Conservation (phyloP, 1,140 invertebrate genomes). For the Hetaerina americana region DNA sequence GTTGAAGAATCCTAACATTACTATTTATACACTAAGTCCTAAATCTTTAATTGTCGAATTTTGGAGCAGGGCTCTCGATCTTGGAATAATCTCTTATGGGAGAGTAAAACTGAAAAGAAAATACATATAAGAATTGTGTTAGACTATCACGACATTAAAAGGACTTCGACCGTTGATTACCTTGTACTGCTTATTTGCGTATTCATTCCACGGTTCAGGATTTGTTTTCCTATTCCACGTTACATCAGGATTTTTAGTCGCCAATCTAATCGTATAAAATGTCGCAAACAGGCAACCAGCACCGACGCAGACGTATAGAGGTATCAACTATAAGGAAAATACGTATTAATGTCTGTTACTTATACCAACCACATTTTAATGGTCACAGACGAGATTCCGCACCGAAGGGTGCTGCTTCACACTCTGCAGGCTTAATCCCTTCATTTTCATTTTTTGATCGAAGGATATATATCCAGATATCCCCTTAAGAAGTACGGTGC, state of each 20-base stretch:
- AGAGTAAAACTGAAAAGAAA: conserved; percentile 49
- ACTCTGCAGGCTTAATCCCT: too few species aligned
- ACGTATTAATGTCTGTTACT: too few species aligned
- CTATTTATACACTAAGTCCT: too few species aligned
- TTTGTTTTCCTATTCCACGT: conserved; percentile 55
- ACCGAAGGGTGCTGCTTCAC: too few species aligned
- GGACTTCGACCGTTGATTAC: conserved; percentile 29
- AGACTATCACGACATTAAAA: not conserved
- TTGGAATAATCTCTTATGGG: conserved; percentile 46
- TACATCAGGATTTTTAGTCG: conserved; percentile 60
- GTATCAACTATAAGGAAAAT: conserved; percentile 54
- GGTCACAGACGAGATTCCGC: too few species aligned
- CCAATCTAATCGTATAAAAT: conserved; percentile 49
- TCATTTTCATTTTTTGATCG: too few species aligned
- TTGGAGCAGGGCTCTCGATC: conserved; percentile 44
- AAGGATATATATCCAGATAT: too few species aligned
- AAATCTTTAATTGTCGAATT: too few species aligned
- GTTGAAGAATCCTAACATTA: too few species aligned
- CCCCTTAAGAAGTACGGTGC: too few species aligned
- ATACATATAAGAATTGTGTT: too few species aligned
- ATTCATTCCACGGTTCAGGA: conserved; percentile 67
- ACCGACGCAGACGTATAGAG: conserved; percentile 57
- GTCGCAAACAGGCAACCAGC: conserved; percentile 42
- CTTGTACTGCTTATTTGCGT: conserved; percentile 67
- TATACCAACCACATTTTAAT: too few species aligned